Base-by-base conservation (phyloP, 2,888 invertebrate genomes). In the Drosophila macrothrix region DNA sequence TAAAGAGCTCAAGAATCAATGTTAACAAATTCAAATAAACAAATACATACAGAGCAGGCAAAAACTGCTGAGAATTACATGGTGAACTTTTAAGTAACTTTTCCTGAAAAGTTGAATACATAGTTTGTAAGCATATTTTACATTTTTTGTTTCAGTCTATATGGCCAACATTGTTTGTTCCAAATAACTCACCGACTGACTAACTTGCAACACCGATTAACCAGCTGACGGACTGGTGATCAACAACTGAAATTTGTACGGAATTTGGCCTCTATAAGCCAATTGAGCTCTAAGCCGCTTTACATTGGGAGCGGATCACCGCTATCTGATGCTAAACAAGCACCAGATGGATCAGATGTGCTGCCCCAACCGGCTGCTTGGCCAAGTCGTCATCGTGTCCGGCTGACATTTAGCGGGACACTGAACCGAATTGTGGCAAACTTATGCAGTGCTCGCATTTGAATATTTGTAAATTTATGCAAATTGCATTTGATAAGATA, bases 401-500 rank as follows among this genome's bases (percentile, higher is more conserved):
- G 53, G 46, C 29, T 43, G 52, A n/a, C 22, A 35, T 22, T 54
- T 54, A 2, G 28, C 37, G 19, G 37, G 10, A 6, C 6, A 55
- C 35, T 16, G 31, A 55, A 55, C 43, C 53, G 54, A 37, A 61
- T 12, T 31, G 37, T 39, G 54, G 37, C 25, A 52, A 60, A 67
- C 50, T 61, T 81, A 59, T 53, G 52, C 62, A 61, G 25, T 39
- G 56, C 25, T 35, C 46, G 60, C 55, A 78, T 73, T 72, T 69
- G 59, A 71, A 85, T 83, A 76, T 83, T 74, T 73, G 60, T 58
- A 75, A 80, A 85, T 75, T 73, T 80, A 84, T 84, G 86, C 80
- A 83, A 78, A 84, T 75, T 79, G 72, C 65, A 78, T 78, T 79
- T 79, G 78, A 68, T 78, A 63, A 19, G 39, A 78, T 60, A 63